These are phyloP conservation scores for Psittacula cyanocephala DNA, from an alignment of 2,113 vertebrate genomes.

Conservation along the genomic window DNA sequence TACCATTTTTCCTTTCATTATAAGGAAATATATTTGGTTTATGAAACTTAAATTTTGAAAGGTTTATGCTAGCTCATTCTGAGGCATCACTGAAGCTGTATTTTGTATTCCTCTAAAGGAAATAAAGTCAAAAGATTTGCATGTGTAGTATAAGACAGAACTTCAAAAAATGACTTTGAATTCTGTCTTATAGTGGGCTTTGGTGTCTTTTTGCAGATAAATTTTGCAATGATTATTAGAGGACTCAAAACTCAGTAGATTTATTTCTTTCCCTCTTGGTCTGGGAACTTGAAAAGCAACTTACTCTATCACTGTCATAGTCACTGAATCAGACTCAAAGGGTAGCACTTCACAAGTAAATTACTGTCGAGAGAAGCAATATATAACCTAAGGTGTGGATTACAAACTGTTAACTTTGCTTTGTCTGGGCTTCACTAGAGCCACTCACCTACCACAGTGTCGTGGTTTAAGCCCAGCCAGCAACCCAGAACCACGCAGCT, in stretches of 20 bases:
- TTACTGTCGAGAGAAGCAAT: neutral
- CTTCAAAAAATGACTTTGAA: neutral
- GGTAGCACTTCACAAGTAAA: neutral
- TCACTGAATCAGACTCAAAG: neutral
- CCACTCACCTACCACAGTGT: neutral
- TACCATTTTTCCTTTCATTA: neutral
- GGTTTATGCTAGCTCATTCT: neutral
- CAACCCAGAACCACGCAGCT: too few species aligned
- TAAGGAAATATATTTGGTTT: neutral
- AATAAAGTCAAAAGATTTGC: neutral
- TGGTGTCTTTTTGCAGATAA: neutral
- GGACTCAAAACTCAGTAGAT: neutral
- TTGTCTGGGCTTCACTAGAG: neutral
- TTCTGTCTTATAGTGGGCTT: neutral
- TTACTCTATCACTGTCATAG: neutral
- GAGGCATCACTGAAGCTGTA: neutral
- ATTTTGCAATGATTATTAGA: neutral
- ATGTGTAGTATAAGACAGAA: neutral
- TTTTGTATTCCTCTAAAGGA: neutral
- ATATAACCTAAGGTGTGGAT: neutral
- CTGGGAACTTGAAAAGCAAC: neutral
- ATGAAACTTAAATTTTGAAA: neutral
- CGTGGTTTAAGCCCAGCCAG: too few species aligned
- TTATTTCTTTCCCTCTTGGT: neutral
- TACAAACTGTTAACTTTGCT: neutral